Conservation (phyloP, 2,797 vertebrate species). For the Cossypha caffra region DNA sequence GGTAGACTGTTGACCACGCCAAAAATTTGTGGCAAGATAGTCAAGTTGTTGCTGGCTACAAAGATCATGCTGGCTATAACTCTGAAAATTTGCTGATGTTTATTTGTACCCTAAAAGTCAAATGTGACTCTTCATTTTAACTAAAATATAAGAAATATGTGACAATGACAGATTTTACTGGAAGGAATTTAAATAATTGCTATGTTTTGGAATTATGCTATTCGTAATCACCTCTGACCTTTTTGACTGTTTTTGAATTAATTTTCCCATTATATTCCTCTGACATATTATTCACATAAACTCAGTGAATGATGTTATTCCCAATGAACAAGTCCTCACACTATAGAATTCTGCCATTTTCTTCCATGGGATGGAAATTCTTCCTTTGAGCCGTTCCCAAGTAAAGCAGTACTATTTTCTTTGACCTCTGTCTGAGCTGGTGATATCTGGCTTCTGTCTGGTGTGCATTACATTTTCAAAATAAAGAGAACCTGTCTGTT, state of each 20-base stretch:
- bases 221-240: not conserved
- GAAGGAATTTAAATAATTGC: not conserved
- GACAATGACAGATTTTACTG: not conserved
- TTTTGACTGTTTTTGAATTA: not conserved
- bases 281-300: conserved; percentile 1
- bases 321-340: not conserved
- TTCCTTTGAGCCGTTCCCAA: not conserved
- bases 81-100: not conserved
- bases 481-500: not conserved
- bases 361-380: not conserved
- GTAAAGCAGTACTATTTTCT: not conserved
- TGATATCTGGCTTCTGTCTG: not conserved
- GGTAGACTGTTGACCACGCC: not conserved
- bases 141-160: not conserved
- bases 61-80: not conserved
- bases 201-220: not conserved
- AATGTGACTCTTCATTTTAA: not conserved
- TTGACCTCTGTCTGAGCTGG: not conserved
- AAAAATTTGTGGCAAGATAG: not conserved
- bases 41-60: not conserved
- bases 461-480: not conserved
- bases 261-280: not conserved
- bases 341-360: not conserved
- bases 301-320: not conserved
- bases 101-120: not conserved